Conservation (phyloP, 2,113 vertebrate genomes). For the Glaucomys volans region DNA sequence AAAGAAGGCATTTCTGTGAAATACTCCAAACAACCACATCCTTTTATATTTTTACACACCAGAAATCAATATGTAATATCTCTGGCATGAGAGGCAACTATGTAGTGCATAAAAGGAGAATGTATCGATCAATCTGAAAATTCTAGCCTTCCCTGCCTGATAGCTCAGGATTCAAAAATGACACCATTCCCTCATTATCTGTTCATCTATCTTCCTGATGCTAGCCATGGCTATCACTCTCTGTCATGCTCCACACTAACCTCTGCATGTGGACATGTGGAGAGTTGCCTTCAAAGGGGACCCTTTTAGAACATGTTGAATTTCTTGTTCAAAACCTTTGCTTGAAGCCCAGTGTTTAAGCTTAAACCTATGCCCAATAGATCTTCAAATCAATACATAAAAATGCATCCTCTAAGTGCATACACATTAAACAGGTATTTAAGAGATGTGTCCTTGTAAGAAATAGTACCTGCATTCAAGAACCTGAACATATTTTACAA, state of each 20-base stretch:
- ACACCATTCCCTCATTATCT: not conserved
- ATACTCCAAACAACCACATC: not conserved
- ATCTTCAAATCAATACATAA: not conserved
- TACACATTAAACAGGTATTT: not conserved
- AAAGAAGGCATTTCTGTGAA: not conserved
- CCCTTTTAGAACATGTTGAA: not conserved
- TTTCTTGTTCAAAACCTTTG: not conserved
- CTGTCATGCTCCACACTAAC: not conserved
- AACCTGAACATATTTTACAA: not conserved
- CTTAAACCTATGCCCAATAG: not conserved
- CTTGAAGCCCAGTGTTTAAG: not conserved
- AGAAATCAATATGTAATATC: not conserved
- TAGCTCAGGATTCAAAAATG: not conserved
- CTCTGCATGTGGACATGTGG: not conserved
- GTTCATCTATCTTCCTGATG: not conserved
- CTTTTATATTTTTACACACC: not conserved
- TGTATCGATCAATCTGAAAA: not conserved
- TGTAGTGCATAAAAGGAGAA: not conserved
- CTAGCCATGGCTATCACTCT: rapidly evolving
- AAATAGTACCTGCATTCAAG: not conserved
- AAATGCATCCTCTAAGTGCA: not conserved
- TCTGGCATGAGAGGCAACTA: not conserved
- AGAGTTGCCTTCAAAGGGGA: not conserved
- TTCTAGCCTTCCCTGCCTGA: not conserved
- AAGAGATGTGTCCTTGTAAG: not conserved